Percentiles rank a stretch among this genome's conserved stretches.
Conservation (phyloP, 2,113 vertebrate genomes). For the Micronisus gabar region DNA sequence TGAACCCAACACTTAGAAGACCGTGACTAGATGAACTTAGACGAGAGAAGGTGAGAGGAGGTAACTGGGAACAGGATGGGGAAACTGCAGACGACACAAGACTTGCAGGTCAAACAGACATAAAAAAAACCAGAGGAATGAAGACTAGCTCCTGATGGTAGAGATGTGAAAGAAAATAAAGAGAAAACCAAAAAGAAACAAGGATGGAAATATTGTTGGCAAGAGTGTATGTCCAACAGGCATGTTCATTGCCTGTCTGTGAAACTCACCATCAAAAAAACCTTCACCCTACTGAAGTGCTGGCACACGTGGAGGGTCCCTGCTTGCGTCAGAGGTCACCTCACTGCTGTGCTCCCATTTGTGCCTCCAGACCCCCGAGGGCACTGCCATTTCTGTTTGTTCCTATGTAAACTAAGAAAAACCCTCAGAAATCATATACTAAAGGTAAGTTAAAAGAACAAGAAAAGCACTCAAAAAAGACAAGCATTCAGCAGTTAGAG, state of each 20-base stretch:
- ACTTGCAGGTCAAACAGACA: background rate
- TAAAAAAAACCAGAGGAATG: background rate
- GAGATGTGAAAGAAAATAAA: background rate
- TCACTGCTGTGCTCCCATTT: background rate
- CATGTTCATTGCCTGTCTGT: background rate
- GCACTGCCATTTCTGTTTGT: background rate
- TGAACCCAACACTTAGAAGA: background rate
- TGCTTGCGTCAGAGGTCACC: background rate
- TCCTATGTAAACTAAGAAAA: background rate
- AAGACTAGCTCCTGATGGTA: background rate
- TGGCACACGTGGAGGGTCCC: background rate
- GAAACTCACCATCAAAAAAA: background rate
- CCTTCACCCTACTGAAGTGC: background rate
- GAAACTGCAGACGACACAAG: background rate
- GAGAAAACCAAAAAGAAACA: background rate
- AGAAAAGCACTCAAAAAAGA: background rate
- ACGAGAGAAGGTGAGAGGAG: background rate
- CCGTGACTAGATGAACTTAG: background rate
- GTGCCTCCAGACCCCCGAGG: background rate
- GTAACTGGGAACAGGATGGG: background rate
- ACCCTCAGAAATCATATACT: background rate
- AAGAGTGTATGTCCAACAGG: background rate
- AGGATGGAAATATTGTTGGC: background rate
- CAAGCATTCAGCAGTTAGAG: background rate
- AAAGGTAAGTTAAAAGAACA: background rate